Evolutionary conservation across 2,113 vertebrate species (phyloP), one percentile per base, ranked within the genome.

Genomic region (Acrocephalus arundinaceus): DNA sequence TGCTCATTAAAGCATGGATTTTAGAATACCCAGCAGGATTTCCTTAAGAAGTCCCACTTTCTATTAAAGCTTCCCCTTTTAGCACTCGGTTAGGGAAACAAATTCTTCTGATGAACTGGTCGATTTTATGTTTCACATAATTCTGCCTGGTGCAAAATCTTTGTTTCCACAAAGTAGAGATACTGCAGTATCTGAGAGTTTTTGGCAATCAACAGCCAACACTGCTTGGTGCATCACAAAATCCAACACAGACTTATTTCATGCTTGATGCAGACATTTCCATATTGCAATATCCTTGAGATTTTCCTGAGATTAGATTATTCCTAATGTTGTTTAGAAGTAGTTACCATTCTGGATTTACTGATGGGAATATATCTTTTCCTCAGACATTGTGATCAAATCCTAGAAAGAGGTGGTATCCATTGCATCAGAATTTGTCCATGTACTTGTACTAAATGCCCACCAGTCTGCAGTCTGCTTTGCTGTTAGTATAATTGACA

Each of bases 11-110:
- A 95, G 76, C 20, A 9, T 35, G 89, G 86, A 62, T 86, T 93
- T 89, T 86, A 90, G 91, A 96, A 92, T 72, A 90, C 93, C 76
- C 93, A 93, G 93, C 61, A 96, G 89, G 94, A 89, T 93, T 96
- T 87, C 86, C 57, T 59, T 89, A 68, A 87, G 57, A 93, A 94
- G 95, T 52, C 45, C 27, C 80, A 72, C 84, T 95, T 96, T 94
- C 86, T 83, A 89, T 90, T 93, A 94, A 93, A 92, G 80, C 28
- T 90, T 77, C 33, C 17, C 52, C 48, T 96, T 95, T 89, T 75
- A 92, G 80, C 52, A 93, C 52, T 92, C 3, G 4, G 79, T 84
- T 92, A 90, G 28, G 52, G 76, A 92, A 94, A 87, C 35, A 81
- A 89, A 72, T 78, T 88, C 46, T 77, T 93, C 73, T 67, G 51